Evolutionary conservation across 2,888 invertebrate species (phyloP), one percentile per base, ranked within the genome.

Genomic region (Meghimatium bilineatum): DNA sequence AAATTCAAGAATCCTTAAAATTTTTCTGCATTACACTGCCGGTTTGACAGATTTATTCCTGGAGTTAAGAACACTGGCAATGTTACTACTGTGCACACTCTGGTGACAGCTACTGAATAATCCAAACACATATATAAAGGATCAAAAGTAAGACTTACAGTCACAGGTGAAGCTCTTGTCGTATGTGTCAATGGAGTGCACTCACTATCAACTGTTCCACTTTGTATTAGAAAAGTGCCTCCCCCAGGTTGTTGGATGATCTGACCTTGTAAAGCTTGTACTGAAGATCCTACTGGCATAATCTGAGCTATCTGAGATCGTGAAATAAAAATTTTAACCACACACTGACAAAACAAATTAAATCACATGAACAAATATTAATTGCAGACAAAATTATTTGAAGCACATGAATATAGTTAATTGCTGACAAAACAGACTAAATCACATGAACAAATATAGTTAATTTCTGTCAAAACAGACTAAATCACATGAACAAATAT

Each of bases 161-260:
- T 98, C 94, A 97, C 98, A 93, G 97, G 96, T 93, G 96, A 97
- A 93, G 96, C 97, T 94, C 96, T 95, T 93, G 96, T 97, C 91
- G 96, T 96, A 94, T 97, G 96, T 90, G 96, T 95, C 91, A 95
- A 94, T 92, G 96, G 94, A 90, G 95, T 95, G 90, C 94, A 92
- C 76, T 93, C 93, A 90, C 93, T 93, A 88, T 94, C 94, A 94
- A 94, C 94, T 93, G 95, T 95, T 89, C 95, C 95, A 87, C 93
- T 93, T 88, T 94, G 94, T 85, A 97, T 96, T 89, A 97, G 95
- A 93, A 96, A 96, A 8, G 95, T 94, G 29, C 94, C 93, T 69
- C 88, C 88, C 67, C 88, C 88, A 85, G 93, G 92, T 83, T 93
- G 93, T 71, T 92, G 91, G 49, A 94, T 89, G 71, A 93, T 89